These are phyloP conservation scores for Plectrocnemia conspersa DNA, from an alignment of 1,140 invertebrate genomes.

Conservation along the genomic window DNA sequence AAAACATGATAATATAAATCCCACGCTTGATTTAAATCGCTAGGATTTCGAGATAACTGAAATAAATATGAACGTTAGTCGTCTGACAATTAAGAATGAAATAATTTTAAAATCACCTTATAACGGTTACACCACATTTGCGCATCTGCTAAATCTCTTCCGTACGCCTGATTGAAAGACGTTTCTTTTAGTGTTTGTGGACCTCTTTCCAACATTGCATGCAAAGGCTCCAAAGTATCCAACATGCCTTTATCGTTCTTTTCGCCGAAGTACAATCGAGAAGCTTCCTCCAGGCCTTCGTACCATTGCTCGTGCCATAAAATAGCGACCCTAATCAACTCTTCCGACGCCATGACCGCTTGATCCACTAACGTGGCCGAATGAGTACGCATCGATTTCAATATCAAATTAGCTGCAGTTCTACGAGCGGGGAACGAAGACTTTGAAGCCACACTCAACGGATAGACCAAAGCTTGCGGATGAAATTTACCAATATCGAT, in stretches of 20 bases:
- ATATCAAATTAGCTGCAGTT: conserved; percentile 89
- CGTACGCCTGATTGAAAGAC: conserved; percentile 95
- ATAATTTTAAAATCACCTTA: conserved; percentile 51
- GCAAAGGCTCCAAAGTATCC: conserved; percentile 88
- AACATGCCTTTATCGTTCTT: conserved; percentile 94
- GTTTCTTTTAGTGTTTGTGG: conserved; percentile 95
- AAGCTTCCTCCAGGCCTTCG: conserved; percentile 97
- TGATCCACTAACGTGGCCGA: conserved; percentile 88
- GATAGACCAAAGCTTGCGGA: conserved; percentile 92
- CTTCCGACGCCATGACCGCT: conserved; percentile 91
- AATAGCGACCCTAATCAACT: conserved; percentile 96
- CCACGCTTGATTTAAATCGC: conserved; percentile 97
- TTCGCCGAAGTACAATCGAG: conserved; percentile 93
- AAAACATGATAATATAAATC: conserved; percentile 99
- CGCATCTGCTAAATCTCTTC: conserved; percentile 88
- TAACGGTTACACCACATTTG: conserved; percentile 90
- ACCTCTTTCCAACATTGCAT: conserved; percentile 88
- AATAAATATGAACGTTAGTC: too few relatives aligned
- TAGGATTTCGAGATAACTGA: conserved; percentile 69
- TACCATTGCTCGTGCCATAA: conserved; percentile 99
- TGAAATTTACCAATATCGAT: conserved; percentile 92
- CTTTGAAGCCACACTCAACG: conserved; percentile 95
- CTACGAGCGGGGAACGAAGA: conserved; percentile 81
- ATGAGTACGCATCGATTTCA: conserved; percentile 94
- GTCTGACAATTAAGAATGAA: too few relatives aligned